Percentiles rank a stretch among this genome's conserved stretches.
Evolutionary conservation across 1,140 invertebrate species (phyloP).

Genomic region (Plutomurus gul): DNA sequence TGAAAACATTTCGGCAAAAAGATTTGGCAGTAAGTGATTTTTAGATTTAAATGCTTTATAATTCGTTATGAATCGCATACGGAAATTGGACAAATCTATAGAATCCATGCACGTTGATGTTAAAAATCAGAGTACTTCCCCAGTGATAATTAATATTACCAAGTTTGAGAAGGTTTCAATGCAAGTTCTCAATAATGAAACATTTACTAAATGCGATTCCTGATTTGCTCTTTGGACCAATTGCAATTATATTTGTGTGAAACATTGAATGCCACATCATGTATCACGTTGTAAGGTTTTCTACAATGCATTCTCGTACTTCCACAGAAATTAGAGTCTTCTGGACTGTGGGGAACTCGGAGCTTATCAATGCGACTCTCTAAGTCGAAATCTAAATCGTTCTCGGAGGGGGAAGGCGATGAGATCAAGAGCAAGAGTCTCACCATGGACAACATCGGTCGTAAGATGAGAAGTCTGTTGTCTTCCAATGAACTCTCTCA

Average conservation of each 20-base stretch:
- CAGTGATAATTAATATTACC: too few species aligned
- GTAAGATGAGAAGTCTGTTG: conserved; percentile 31
- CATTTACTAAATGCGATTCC: too few species aligned
- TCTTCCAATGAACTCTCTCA: conserved; percentile 1
- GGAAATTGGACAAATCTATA: too few species aligned
- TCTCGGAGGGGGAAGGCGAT: neutral
- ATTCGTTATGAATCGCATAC: too few species aligned
- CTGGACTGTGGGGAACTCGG: conserved; percentile 12
- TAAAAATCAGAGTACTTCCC: neutral
- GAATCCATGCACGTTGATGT: neutral
- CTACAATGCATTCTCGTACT: too few species aligned
- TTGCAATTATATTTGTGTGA: too few species aligned
- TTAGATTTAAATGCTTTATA: too few species aligned
- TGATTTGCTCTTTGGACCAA: too few species aligned
- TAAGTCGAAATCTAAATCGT: conserved; percentile 31
- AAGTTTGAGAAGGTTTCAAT: too few species aligned
- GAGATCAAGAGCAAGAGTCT: conserved; percentile 34
- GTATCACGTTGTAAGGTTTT: too few species aligned
- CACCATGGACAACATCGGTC: conserved; percentile 13
- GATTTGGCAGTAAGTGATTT: conserved; percentile 29
- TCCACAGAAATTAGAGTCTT: conserved; percentile 15
- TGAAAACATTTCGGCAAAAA: conserved; percentile 41
- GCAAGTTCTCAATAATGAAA: too few species aligned
- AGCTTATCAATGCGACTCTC: conserved; percentile 43
- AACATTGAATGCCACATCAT: too few species aligned